Evolutionary conservation across 2,113 vertebrate genomes (phyloP).

Genomic region (Thamnaconus septentrionalis): DNA sequence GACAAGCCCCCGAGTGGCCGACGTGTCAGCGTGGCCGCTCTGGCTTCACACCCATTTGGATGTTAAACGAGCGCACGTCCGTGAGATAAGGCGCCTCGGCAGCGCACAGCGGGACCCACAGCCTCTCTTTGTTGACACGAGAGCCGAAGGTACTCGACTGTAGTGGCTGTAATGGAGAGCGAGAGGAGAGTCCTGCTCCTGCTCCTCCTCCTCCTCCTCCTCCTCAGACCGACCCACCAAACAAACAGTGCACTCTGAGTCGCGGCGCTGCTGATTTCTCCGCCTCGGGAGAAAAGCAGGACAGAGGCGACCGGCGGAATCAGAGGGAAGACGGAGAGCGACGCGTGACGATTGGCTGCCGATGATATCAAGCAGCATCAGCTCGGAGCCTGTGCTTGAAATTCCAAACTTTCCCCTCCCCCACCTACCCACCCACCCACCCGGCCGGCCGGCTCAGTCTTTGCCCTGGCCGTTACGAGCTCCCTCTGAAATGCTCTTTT

Average conservation of each 20-base stretch:
- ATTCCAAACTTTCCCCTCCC: conserved; percentile 62
- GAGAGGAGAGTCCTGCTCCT: too few species aligned
- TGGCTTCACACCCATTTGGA: background rate
- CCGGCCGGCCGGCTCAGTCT: conserved; percentile 48
- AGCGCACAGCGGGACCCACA: conserved; percentile 19
- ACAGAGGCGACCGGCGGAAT: too few species aligned
- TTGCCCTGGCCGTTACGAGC: conserved; percentile 25
- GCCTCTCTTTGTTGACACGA: conserved; percentile 21
- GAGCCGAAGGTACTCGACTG: conserved; percentile 20
- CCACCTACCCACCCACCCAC: too few species aligned
- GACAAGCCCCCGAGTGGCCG: background rate
- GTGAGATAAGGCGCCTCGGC: conserved; percentile 25
- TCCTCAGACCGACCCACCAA: too few species aligned
- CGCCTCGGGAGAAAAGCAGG: too few species aligned
- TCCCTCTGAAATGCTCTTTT: background rate
- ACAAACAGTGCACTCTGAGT: too few species aligned
- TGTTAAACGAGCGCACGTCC: conserved; percentile 21
- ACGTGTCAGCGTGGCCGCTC: background rate
- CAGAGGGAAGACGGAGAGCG: too few species aligned
- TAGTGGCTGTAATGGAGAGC: conserved; percentile 22
- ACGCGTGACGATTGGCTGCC: too few species aligned
- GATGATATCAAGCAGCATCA: background rate
- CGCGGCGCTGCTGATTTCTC: too few species aligned
- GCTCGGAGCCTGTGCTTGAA: conserved; percentile 40
- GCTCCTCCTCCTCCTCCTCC: too few species aligned